A percentile compares a stretch with the other conserved stretches of the same genome.
These are phyloP conservation scores for Bombus sibiricus DNA, from an alignment of 1,140 invertebrate genomes.

Conservation along the genomic window DNA sequence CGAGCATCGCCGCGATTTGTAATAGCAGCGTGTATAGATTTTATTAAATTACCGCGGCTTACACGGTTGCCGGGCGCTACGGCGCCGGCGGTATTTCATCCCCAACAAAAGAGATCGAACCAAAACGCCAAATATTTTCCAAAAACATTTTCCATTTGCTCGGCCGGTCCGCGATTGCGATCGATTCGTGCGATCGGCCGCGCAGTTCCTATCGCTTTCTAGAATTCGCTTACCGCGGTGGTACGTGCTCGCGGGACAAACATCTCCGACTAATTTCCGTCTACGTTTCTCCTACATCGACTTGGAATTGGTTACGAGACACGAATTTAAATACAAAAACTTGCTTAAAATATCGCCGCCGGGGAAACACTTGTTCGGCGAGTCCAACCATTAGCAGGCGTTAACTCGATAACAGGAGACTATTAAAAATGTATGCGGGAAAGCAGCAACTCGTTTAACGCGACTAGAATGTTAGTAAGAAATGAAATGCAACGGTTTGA, in stretches of 20 bases:
- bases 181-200: background rate
- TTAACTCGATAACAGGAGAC: background rate
- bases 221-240: too few relatives aligned
- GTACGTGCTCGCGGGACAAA: too few relatives aligned
- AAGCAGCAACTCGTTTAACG: background rate
- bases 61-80: background rate
- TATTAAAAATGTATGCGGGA: background rate
- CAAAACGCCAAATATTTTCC: background rate
- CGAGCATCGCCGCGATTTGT: constrained; percentile 31
- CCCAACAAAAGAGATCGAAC: constrained; percentile 10
- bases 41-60: constrained; percentile 43
- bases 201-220: background rate
- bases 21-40: constrained; percentile 31
- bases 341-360: background rate
- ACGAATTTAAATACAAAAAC: background rate
- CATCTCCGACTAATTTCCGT: too few relatives aligned
- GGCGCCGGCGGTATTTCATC: constrained; percentile 24
- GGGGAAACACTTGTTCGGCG: background rate
- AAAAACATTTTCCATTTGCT: background rate
- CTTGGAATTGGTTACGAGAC: background rate
- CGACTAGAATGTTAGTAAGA: background rate
- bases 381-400: background rate
- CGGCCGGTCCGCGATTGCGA: background rate
- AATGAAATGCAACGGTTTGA: background rate
- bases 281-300: too few relatives aligned